Evolutionary conservation across 2,113 vertebrate genomes (phyloP).

Genomic region (Glaucomys volans): DNA sequence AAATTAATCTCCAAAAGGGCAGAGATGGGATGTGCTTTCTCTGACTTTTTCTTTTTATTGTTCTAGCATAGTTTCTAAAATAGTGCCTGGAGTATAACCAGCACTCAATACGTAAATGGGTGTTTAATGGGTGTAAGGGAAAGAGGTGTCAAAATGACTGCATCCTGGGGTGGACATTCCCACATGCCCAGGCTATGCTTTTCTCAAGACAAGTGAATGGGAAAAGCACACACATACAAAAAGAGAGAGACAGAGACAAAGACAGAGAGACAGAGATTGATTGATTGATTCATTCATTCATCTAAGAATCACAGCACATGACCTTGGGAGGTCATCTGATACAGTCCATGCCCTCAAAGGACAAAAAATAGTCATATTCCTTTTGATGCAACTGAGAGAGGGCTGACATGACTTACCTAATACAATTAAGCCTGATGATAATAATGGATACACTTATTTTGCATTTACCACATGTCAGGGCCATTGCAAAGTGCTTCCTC

Average conservation of each 20-base stretch:
- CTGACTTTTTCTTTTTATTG: not conserved
- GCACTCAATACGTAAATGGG: not conserved
- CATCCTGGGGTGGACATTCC: not conserved
- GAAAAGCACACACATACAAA: too few species aligned
- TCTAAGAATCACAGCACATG: not conserved
- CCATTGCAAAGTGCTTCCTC: not conserved
- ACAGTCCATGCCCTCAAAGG: not conserved
- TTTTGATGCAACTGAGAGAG: slow-evolving; percentile 29
- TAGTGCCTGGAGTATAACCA: not conserved
- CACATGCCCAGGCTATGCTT: not conserved
- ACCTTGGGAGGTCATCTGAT: not conserved
- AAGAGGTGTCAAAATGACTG: not conserved
- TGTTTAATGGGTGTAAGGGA: not conserved
- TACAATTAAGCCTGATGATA: not conserved
- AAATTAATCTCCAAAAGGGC: not conserved
- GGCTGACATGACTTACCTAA: not conserved
- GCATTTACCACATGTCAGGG: not conserved
- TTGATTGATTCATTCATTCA: not conserved
- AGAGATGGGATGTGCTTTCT: not conserved
- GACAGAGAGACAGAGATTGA: not conserved
- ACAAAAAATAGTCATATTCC: not conserved
- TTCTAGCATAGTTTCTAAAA: slow-evolving; percentile 20
- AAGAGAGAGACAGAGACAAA: not conserved
- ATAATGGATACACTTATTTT: not conserved
- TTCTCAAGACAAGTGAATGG: not conserved